Percentiles rank a stretch among this genome's conserved stretches.
Conservation (phyloP, 2,797 vertebrate genomes). For the Spondyliosoma cantharus region DNA sequence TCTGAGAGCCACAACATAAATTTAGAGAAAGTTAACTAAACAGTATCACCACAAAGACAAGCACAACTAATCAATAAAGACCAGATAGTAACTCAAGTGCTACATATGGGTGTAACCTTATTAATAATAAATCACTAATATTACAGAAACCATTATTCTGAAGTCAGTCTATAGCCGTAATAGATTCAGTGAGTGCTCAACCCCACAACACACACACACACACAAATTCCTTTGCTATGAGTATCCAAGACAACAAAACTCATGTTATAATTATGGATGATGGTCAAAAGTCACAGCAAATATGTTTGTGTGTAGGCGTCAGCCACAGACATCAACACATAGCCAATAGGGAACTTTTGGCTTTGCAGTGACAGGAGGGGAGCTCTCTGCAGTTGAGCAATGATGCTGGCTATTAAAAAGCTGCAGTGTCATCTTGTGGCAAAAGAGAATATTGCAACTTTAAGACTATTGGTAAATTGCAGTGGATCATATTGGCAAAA, state of each 20-base stretch:
- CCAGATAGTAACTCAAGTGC: background rate
- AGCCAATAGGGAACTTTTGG: background rate
- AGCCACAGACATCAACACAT: background rate
- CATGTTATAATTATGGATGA: constrained; percentile 28
- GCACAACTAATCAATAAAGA: background rate
- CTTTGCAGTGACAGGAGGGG: too few relatives aligned
- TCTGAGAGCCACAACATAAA: constrained; percentile 80
- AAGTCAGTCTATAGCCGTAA: background rate
- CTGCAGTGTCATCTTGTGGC: constrained; percentile 73
- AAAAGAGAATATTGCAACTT: constrained; percentile 13
- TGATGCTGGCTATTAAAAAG: constrained; percentile 18
- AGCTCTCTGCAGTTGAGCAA: background rate
- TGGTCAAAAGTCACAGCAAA: constrained; percentile 42
- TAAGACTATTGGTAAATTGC: background rate
- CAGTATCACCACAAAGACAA: background rate
- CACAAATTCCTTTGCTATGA: constrained; percentile 8
- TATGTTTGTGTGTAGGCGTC: background rate
- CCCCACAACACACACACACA: background rate
- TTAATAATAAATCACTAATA: background rate
- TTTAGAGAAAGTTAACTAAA: background rate
- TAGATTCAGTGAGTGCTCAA: background rate
- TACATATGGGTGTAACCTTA: background rate
- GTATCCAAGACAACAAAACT: constrained; percentile 54
- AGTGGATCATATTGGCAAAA: background rate
- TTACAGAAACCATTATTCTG: background rate